A percentile compares a stretch with the other conserved stretches of the same genome.
phyloP scores from a whole-genome alignment of 2,888 invertebrate genomes.

The Imbricaverruca yamaguchii region DNA sequence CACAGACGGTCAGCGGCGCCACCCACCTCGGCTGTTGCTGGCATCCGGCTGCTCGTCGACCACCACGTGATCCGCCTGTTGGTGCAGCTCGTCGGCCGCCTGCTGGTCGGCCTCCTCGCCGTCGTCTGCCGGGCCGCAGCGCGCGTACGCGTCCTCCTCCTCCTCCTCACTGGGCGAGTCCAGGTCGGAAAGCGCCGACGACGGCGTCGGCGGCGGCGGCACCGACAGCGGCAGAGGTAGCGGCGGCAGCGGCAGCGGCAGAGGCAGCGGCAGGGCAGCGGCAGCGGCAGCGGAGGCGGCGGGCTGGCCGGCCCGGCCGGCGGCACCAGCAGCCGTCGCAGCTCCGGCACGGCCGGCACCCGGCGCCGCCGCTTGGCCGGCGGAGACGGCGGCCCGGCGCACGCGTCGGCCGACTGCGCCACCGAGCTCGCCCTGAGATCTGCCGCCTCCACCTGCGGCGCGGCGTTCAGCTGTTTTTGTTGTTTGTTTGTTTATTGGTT shows the following conservation, averaged over 20 bases:
- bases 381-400: background rate
- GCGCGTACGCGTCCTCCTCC: background rate
- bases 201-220: background rate
- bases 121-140: background rate
- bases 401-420: background rate
- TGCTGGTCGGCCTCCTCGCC: too few species aligned
- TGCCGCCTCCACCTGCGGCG: background rate
- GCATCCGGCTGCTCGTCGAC: background rate
- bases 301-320: background rate
- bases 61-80: too few species aligned
- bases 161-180: conserved; percentile 1
- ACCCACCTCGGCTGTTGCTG: background rate
- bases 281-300: background rate
- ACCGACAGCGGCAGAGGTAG: background rate
- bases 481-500: too few species aligned
- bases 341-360: too few species aligned
- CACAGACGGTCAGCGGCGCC: too few species aligned
- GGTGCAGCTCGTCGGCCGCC: too few species aligned
- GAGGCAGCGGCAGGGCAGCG: background rate
- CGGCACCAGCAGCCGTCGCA: too few species aligned
- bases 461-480: too few species aligned
- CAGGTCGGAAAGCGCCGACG: background rate
- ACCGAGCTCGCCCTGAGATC: background rate
- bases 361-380: conserved; percentile 16
- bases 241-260: background rate